A percentile compares a stretch with the other conserved stretches of the same genome.
phyloP scores from a whole-genome alignment of 2,888 invertebrate genomes.

The Achlya flavicornis region DNA sequence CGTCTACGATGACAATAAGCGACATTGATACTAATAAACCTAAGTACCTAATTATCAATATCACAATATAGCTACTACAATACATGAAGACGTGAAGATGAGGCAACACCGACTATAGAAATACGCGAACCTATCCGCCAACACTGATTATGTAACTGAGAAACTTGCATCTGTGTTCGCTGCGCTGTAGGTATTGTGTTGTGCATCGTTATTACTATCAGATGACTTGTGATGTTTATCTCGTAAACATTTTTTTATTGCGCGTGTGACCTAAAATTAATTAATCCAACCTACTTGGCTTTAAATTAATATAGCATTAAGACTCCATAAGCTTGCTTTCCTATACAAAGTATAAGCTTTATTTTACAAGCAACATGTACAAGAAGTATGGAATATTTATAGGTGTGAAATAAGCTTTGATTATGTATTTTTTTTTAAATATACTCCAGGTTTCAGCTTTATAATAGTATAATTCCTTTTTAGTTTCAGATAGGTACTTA shows the following conservation, averaged over 20 bases:
- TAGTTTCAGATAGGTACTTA: no score
- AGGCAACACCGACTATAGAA: constrained; percentile 54
- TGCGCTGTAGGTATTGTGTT: constrained; percentile 8
- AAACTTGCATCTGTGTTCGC: constrained; percentile 26
- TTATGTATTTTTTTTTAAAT: no score
- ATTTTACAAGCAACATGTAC: no score
- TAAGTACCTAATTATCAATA: constrained; percentile 70
- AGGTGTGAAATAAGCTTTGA: no score
- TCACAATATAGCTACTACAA: constrained; percentile 74
- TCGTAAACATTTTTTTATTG: background rate
- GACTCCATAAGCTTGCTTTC: background rate
- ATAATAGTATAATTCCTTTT: no score
- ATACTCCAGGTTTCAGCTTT: no score
- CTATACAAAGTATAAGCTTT: no score
- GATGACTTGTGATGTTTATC: background rate
- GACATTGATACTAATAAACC: constrained; percentile 51
- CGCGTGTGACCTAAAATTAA: background rate
- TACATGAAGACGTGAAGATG: constrained; percentile 58
- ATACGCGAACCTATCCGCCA: constrained; percentile 39
- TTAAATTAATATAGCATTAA: no score
- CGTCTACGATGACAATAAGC: constrained; percentile 40
- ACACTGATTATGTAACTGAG: constrained; percentile 30
- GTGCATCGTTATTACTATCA: constrained; percentile 13
- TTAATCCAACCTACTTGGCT: background rate
- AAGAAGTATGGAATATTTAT: no score